These are phyloP conservation scores for Anguilla japonica DNA, from an alignment of 2,113 vertebrate genomes.

Conservation along the genomic window DNA sequence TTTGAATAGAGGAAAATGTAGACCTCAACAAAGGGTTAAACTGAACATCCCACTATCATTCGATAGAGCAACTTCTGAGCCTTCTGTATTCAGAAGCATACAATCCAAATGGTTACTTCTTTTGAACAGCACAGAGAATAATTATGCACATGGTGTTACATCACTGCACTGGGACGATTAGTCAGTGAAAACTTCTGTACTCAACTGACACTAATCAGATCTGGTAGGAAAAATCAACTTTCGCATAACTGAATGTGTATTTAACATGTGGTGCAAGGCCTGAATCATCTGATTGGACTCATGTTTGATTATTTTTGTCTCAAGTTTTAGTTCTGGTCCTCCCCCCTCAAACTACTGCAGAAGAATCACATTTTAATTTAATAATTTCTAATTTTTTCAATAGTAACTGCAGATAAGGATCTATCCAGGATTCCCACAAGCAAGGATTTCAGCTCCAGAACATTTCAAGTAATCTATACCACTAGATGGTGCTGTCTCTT, in stretches of 20 bases:
- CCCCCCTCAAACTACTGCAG: neutral
- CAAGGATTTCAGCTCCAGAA: neutral
- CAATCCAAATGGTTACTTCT: neutral
- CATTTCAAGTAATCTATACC: neutral
- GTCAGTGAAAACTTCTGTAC: neutral
- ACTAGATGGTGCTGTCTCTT: constrained; percentile 22
- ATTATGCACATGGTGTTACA: neutral
- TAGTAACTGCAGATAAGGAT: neutral
- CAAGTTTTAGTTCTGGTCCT: neutral
- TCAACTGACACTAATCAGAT: neutral
- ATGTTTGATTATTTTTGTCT: neutral
- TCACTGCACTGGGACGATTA: neutral
- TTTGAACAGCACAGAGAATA: neutral
- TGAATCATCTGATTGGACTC: neutral
- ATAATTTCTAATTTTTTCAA: neutral
- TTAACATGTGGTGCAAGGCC: neutral
- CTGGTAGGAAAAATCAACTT: neutral
- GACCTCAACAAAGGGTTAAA: neutral
- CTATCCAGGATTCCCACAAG: neutral
- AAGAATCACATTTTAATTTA: neutral
- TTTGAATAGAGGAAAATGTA: neutral
- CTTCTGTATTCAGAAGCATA: neutral
- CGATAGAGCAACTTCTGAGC: neutral
- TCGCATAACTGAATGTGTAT: neutral
- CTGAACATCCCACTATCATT: neutral